Percentiles rank a stretch among this genome's conserved stretches.
Evolutionary conservation across 1,140 invertebrate genomes (phyloP).

Genomic region (Orussus abietinus): DNA sequence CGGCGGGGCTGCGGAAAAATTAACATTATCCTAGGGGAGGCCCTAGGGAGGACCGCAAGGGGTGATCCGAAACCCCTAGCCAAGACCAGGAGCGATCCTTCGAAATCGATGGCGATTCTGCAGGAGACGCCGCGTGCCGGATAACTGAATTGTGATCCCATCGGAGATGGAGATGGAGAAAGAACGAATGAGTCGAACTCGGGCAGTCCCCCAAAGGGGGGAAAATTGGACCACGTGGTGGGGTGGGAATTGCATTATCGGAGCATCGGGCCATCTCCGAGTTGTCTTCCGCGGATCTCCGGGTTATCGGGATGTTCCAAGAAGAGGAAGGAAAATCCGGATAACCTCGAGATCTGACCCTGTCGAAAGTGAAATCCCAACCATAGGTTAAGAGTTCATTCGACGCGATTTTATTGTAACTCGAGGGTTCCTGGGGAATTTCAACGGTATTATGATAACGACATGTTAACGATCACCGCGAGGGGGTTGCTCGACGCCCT

Average conservation of each 20-base stretch:
- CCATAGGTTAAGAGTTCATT: too few species aligned
- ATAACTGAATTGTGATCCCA: conserved; percentile 24
- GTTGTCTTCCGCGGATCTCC: conserved; percentile 24
- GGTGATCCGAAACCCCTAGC: conserved; percentile 20
- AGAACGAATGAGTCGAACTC: conserved; percentile 5
- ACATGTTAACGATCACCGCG: too few species aligned
- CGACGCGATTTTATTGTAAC: too few species aligned
- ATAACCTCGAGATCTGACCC: too few species aligned
- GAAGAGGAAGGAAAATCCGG: too few species aligned
- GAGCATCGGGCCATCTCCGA: conserved; percentile 18
- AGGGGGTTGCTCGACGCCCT: too few species aligned
- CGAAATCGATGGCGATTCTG: conserved; percentile 38
- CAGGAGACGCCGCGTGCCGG: conserved; percentile 18
- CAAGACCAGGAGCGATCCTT: conserved; percentile 38
- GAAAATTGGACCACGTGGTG: too few species aligned
- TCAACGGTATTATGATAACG: too few species aligned
- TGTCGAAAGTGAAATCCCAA: too few species aligned
- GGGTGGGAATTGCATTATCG: conserved; percentile 23
- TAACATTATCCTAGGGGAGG: conserved; percentile 27
- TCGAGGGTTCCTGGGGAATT: too few species aligned
- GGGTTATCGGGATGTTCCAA: conserved; percentile 12
- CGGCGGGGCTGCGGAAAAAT: conserved; percentile 31
- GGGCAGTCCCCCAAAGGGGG: too few species aligned
- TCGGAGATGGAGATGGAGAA: conserved; percentile 9
- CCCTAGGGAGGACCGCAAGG: conserved; percentile 4